Evolutionary conservation across 2,888 invertebrate species (phyloP), one percentile per base, ranked within the genome.

Genomic region (Mesoligia furuncula): DNA sequence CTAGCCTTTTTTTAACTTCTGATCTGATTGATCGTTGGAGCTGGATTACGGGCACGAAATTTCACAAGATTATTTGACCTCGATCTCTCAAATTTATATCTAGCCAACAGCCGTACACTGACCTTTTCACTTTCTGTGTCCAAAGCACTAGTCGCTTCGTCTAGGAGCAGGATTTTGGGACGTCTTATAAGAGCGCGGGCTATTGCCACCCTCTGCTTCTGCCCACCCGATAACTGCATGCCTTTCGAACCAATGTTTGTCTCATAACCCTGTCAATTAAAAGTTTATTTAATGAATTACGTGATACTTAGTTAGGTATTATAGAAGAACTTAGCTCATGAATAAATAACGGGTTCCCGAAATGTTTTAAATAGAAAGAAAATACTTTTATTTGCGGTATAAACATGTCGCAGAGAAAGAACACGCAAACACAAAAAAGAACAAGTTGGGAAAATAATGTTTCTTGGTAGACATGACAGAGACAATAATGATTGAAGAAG

Each of bases 61-160:
- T 72, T 67, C 20, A 17, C 8, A 36, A 2, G 7, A 8, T 45
- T 24, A 54, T 54, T 39, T 54, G 3, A 54, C 24, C 24, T 11
- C n/a, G 24, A 54, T 11, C 15, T 5, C 27, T 54, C 15, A 15
- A 15, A 27, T 31, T 31, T 54, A 42, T 42, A 5, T n/a, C 20
- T 51, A 51, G 15, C 54, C 36, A 68, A 68, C 2, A 20, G 48
- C 24, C 20, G 27, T 54, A 42, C 45, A 20, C 66, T 75, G 89
- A 98, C 98, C 97, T 97, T 98, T 95, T 99, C 99, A 93, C 98
- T 98, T 93, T 98, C 98, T 0, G 98, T 97, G 91, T 98, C 98
- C 74, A 98, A 94, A 9, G 98, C 98, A 20, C 98, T 98, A 1
- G 98, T 99, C 0, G 98, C 98, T 93, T 99, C 99, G 90, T 99